A percentile compares a stretch with the other conserved stretches of the same genome.
phyloP scores from a whole-genome alignment of 64 coral and sea anemone species.

The Montipora foliosa region DNA sequence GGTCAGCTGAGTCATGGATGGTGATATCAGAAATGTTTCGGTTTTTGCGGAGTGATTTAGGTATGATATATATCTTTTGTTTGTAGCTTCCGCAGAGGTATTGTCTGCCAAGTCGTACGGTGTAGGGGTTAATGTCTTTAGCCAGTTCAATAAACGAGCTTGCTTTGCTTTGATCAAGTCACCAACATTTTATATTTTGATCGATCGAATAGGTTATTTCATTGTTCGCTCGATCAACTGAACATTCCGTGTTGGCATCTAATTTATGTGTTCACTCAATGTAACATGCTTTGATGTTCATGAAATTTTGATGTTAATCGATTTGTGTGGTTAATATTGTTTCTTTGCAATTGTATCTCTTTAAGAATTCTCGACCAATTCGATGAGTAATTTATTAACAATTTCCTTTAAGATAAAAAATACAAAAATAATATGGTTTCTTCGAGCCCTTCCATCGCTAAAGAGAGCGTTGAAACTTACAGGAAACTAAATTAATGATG shows the following conservation, averaged over 20 bases:
- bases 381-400: neutral
- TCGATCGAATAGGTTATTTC: neutral
- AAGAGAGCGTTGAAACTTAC: neutral
- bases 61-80: constrained; percentile 13
- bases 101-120: neutral
- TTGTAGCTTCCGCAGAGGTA: constrained; percentile 20
- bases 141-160: neutral
- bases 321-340: neutral
- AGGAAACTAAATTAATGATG: neutral
- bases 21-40: neutral
- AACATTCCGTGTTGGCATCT: neutral
- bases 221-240: neutral
- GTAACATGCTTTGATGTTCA: too few relatives aligned
- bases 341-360: neutral
- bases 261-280: neutral
- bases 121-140: neutral
- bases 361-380: neutral
- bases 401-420: neutral
- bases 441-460: neutral
- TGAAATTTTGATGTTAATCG: neutral
- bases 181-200: neutral
- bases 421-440: neutral
- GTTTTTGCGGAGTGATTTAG: neutral
- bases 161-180: neutral
- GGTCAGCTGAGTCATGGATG: neutral